Evolutionary conservation across 2,797 vertebrate genomes (phyloP).

Genomic region (Anomalospiza imberbis): DNA sequence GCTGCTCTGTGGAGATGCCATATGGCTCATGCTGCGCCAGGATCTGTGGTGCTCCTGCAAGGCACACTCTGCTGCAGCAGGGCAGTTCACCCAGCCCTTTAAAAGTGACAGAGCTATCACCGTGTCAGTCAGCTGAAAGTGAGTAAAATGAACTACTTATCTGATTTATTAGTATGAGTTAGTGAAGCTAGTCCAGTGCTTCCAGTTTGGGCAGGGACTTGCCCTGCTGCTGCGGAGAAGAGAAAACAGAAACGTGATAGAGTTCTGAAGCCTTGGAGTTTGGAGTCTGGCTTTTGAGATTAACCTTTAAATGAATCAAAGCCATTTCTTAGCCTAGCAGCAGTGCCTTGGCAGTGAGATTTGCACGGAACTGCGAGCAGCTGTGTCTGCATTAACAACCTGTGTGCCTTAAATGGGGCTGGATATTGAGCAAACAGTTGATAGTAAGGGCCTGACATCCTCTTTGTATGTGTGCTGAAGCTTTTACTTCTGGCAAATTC

Average conservation of each 20-base stretch:
- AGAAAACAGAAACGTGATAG: not conserved
- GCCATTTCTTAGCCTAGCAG: not conserved
- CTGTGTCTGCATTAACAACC: not conserved
- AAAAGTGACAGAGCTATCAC: not conserved
- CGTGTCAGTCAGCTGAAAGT: not conserved
- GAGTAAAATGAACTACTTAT: not conserved
- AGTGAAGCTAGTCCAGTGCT: not conserved
- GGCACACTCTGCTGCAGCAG: not conserved
- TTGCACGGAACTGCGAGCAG: not conserved
- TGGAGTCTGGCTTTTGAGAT: not conserved
- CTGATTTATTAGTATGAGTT: not conserved
- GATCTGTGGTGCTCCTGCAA: not conserved
- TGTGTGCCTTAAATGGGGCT: not conserved
- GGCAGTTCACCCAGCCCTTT: not conserved
- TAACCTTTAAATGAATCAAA: not conserved
- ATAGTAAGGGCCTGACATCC: not conserved
- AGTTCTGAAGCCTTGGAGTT: not conserved
- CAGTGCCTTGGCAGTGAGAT: not conserved
- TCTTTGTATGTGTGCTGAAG: not conserved
- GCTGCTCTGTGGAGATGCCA: rapidly evolving
- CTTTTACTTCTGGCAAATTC: not conserved
- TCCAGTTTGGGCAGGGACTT: not conserved
- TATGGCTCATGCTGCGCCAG: not conserved
- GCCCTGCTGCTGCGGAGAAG: not conserved
- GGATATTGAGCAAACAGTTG: not conserved